Evolutionary conservation across 2,797 vertebrate genomes (phyloP), one percentile per base, ranked within the genome.

Genomic region (Pangasius larnaudii): DNA sequence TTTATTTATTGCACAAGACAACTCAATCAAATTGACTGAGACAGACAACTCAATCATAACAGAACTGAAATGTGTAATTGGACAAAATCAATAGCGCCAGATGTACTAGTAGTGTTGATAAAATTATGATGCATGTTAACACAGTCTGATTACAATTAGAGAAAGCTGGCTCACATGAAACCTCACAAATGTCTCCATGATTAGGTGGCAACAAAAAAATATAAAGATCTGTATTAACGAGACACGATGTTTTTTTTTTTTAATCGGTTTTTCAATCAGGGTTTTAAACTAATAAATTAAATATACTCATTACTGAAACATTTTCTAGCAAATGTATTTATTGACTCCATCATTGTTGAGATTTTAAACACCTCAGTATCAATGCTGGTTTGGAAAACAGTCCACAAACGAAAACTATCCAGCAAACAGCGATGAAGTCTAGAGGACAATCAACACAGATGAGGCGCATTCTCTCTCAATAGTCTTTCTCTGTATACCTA

Each of bases 21-120:
- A 72, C 27, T 87, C 22, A n/a, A n/a, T 49, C 49, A 80, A 81
- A 42, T 19, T 3, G 77, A 71, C 78, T 56, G 46, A 42, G 63
- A 51, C 33, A 39, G 10, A 65, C 80, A 74, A 33, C 67, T 53
- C 81, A 77, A 67, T 69, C 87, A 83, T 56, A 58, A 42, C 58
- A 39, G 49, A 24, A 58, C 16, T 42, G 53, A 19, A 75, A 27
- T 51, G 49, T 30, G 39, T 1, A 61, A 69, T n/a, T 69, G 63
- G n/a, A 69, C 46, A 9, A 46, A 10, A 51, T 42, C 72, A 33
- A 10, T 16, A 18, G 9, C 8, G 24, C 58, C 36, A 63, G n/a
- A 86, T 78, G 58, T 30, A 19, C 18, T 1, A 27, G 42, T 27
- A 22, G 80, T 63, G 69, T 14, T 75, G 69, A 51, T 75, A 22